Evolutionary conservation across 2,797 vertebrate species (phyloP).

Genomic region (Etheostoma nigrum): DNA sequence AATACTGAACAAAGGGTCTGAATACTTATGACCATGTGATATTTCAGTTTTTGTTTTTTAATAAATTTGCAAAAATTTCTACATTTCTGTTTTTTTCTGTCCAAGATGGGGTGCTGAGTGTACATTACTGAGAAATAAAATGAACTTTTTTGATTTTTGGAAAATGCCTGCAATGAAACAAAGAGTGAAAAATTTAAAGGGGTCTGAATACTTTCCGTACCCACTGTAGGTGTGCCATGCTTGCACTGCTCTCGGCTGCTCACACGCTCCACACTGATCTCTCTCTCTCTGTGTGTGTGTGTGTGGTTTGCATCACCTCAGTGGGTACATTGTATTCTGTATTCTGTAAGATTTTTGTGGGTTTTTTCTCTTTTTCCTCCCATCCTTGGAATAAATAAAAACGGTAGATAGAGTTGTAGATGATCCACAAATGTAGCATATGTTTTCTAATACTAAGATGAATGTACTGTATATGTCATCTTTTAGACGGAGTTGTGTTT

Average conservation of each 20-base stretch:
- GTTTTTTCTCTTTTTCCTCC: constrained; percentile 10
- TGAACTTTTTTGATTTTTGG: no score
- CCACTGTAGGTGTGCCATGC: constrained; percentile 63
- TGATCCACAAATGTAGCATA: neutral
- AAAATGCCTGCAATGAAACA: no score
- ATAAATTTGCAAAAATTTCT: no score
- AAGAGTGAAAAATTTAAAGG: no score
- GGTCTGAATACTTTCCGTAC: no score
- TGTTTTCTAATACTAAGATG: neutral
- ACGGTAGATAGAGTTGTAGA: neutral
- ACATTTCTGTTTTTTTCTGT: no score
- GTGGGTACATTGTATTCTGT: constrained; percentile 7
- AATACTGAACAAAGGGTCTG: no score
- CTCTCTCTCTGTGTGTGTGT: constrained; percentile 27
- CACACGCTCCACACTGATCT: constrained; percentile 30
- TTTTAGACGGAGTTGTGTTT: constrained; percentile 26
- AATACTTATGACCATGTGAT: no score
- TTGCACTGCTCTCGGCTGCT: constrained; percentile 34
- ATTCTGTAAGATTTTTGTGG: constrained; percentile 2
- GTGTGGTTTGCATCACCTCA: constrained; percentile 30
- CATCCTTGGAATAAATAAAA: neutral
- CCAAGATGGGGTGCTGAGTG: no score
- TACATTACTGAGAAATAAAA: no score
- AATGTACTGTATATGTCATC: neutral
- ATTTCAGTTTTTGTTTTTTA: no score